phyloP scores from a whole-genome alignment of 2,888 invertebrate species.

The Urechis unicinctus region DNA sequence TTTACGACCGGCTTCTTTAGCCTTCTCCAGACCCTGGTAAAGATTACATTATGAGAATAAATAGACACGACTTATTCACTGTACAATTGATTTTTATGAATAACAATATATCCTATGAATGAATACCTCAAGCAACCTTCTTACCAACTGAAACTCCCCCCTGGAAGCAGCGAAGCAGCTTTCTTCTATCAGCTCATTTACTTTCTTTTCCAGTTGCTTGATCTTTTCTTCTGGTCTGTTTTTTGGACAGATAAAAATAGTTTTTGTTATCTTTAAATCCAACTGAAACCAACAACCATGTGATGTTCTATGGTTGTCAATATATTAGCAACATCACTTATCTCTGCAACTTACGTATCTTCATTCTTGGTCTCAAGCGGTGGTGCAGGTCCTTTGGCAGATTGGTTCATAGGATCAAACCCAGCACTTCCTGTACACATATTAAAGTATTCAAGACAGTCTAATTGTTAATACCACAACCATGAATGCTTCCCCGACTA shows the following conservation, averaged over 20 bases:
- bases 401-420: conserved; percentile 74
- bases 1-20: conserved; percentile 91
- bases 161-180: conserved; percentile 69
- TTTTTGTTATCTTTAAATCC: neutral
- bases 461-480: no score
- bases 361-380: conserved; percentile 68
- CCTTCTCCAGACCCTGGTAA: conserved; percentile 72
- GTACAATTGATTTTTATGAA: no score
- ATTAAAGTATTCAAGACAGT: no score
- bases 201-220: conserved; percentile 78
- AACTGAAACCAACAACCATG: neutral
- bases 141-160: conserved; percentile 58
- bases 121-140: conserved; percentile 10
- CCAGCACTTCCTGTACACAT: conserved; percentile 33
- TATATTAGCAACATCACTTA: neutral
- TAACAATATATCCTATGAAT: neutral
- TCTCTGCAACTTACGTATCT: conserved; percentile 62
- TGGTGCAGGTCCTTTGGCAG: conserved; percentile 54
- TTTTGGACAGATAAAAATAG: neutral
- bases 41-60: conserved; percentile 1
- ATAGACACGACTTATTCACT: no score
- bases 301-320: neutral
- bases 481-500: no score
- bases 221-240: conserved; percentile 86
- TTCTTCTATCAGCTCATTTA: conserved; percentile 83